These are phyloP conservation scores for Paguma larvata DNA, from an alignment of 2,797 vertebrate species.

Conservation along the genomic window DNA sequence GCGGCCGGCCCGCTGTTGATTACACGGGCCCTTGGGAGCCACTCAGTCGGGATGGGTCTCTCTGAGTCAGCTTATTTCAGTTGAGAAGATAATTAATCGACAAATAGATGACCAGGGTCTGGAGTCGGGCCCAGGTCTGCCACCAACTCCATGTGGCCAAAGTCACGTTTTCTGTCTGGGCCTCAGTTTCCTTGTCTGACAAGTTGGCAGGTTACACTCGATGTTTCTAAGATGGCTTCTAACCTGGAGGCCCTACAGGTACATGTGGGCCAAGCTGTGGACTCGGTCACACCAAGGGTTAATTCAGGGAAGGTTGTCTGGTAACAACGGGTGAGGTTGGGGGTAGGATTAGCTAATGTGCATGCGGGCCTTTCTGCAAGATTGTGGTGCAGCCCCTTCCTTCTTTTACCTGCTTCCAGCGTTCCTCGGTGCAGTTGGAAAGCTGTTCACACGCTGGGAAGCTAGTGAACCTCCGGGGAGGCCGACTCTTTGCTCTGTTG, in stretches of 20 bases:
- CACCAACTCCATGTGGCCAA: neutral
- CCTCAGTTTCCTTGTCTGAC: neutral
- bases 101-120: neutral
- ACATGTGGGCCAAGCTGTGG: neutral
- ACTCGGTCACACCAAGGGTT: neutral
- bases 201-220: neutral
- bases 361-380: neutral
- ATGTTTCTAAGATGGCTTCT: neutral
- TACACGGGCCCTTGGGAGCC: neutral
- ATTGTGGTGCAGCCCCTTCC: too few species aligned
- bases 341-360: neutral
- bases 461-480: neutral
- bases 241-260: neutral
- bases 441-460: neutral
- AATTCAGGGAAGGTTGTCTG: neutral
- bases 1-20: accelerated
- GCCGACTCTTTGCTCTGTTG: neutral
- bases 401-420: neutral
- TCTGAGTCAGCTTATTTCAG: neutral
- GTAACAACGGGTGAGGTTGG: neutral
- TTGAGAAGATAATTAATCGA: neutral
- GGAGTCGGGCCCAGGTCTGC: neutral
- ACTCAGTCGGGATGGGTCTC: neutral
- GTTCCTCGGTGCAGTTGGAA: neutral
- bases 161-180: neutral